A percentile compares a stretch with the other conserved stretches of the same genome.
Evolutionary conservation across 2,797 vertebrate species (phyloP).

Genomic region (Poeciliopsis presidionis): DNA sequence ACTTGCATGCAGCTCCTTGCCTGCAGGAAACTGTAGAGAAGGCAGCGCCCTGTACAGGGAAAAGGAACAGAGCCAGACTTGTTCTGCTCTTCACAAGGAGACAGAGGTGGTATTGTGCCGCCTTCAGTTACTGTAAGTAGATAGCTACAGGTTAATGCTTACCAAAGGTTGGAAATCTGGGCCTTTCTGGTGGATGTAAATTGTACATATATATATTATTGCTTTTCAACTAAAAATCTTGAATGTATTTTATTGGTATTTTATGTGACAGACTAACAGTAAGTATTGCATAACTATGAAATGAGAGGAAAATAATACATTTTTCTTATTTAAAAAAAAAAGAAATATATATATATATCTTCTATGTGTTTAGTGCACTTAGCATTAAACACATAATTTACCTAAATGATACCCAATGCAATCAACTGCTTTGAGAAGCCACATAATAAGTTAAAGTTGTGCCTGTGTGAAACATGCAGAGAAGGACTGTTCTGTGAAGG

Average conservation of each 20-base stretch:
- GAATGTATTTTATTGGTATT: not conserved
- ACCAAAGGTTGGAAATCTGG: slow-evolving; percentile 43
- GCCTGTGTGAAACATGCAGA: not conserved
- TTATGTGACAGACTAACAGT: not conserved
- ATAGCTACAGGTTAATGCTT: slow-evolving; percentile 40
- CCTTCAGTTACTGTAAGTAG: slow-evolving; percentile 40
- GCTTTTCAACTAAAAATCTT: not conserved
- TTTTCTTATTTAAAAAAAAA: not conserved
- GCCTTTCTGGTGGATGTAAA: slow-evolving; percentile 22
- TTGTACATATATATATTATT: not conserved
- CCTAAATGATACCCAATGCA: not conserved
- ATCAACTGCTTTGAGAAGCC: not conserved
- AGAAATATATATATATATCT: not conserved
- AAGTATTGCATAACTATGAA: not conserved
- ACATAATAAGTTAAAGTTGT: not conserved
- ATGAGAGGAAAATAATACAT: not conserved
- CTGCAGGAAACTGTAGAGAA: slow-evolving; percentile 48
- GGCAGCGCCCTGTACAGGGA: slow-evolving; percentile 25
- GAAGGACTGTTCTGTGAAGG: too few relatives aligned
- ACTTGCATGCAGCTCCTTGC: slow-evolving; percentile 33
- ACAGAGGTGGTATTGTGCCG: slow-evolving; percentile 67
- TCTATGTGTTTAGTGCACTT: not conserved
- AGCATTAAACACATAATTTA: not conserved
- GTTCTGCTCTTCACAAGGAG: slow-evolving; percentile 51
- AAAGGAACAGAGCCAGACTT: slow-evolving; percentile 60